Conservation (phyloP, 1,140 invertebrate genomes). For the Zaprionus tsacasi region DNA sequence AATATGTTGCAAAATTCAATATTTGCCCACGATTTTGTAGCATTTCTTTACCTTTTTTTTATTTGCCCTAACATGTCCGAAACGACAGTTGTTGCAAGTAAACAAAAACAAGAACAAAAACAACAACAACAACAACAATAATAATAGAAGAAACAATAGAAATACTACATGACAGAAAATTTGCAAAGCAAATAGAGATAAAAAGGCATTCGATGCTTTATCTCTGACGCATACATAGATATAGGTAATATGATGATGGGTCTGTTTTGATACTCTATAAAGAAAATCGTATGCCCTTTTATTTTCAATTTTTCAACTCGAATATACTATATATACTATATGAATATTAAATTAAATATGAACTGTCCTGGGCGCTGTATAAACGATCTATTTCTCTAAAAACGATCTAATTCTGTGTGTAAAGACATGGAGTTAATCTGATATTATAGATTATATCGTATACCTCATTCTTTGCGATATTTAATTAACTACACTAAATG, state of each 20-base stretch:
- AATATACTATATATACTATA: too few species aligned
- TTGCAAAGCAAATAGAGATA: constrained; percentile 70
- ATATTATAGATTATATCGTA: too few species aligned
- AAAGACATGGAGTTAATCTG: too few species aligned
- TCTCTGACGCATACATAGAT: too few species aligned
- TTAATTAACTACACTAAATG: too few species aligned
- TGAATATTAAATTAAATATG: too few species aligned
- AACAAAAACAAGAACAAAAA: constrained; percentile 53
- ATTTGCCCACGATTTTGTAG: constrained; percentile 83
- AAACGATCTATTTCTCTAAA: too few species aligned
- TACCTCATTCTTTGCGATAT: too few species aligned
- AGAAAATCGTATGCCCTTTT: background rate
- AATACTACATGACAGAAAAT: constrained; percentile 37
- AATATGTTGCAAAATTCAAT: constrained; percentile 84
- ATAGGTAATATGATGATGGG: background rate
- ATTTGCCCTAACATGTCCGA: constrained; percentile 38
- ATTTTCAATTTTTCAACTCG: too few species aligned
- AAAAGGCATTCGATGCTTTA: constrained; percentile 79
- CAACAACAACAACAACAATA: constrained; percentile 40
- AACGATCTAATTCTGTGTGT: too few species aligned
- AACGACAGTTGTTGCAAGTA: constrained; percentile 65
- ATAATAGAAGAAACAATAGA: constrained; percentile 43
- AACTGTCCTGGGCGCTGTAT: too few species aligned
- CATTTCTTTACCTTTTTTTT: constrained; percentile 54
- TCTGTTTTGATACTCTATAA: background rate